phyloP scores from a whole-genome alignment of 2,797 vertebrate genomes.

The Argentina silus region DNA sequence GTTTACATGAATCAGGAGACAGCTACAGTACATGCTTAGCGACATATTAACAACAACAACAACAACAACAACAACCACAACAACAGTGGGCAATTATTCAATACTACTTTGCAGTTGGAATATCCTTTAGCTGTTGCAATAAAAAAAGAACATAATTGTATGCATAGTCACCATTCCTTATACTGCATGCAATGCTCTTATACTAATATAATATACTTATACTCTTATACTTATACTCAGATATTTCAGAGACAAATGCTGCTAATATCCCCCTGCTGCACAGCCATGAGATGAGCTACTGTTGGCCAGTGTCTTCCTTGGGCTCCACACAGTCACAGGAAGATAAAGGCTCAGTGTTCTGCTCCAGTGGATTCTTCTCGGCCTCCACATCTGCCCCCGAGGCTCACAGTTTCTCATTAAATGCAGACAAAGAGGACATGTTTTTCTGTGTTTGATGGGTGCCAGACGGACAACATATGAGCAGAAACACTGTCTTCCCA shows the following conservation, averaged over 20 bases:
- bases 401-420: constrained; percentile 51
- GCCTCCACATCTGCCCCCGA: constrained; percentile 43
- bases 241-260: background rate
- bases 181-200: background rate
- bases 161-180: background rate
- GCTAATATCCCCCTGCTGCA: background rate
- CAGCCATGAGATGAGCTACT: background rate
- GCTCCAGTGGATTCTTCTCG: constrained; percentile 31
- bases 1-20: background rate
- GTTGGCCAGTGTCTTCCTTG: background rate
- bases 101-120: background rate
- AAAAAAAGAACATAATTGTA: background rate
- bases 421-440: constrained; percentile 45
- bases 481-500: constrained; percentile 32
- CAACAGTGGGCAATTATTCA: background rate
- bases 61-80: background rate
- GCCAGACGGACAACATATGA: constrained; percentile 24
- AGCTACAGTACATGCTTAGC: no score
- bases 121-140: background rate
- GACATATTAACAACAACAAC: background rate
- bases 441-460: constrained; percentile 38
- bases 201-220: no score
- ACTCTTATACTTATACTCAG: no score
- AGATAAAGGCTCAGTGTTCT: constrained; percentile 42
- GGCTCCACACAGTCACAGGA: constrained; percentile 16